These are phyloP conservation scores for Colletes latitarsis DNA, from an alignment of 1,140 invertebrate species.

Conservation along the genomic window DNA sequence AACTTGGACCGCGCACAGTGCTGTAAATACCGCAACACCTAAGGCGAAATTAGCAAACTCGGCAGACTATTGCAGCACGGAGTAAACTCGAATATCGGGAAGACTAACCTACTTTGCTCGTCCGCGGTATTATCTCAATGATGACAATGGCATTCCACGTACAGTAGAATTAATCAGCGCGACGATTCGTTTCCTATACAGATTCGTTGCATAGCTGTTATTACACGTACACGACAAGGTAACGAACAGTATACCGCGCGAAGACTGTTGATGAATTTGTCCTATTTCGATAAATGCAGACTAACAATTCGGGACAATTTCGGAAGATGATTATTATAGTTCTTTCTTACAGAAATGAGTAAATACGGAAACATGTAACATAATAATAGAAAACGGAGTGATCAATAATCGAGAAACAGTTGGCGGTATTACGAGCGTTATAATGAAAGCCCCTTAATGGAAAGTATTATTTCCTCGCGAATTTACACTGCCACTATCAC, in stretches of 20 bases:
- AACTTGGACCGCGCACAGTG: constrained; percentile 19
- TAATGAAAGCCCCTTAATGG: no score
- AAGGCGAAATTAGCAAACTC: constrained; percentile 29
- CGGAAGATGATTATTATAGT: no score
- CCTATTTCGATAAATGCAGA: neutral
- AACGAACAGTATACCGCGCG: no score
- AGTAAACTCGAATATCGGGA: neutral
- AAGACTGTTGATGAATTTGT: neutral
- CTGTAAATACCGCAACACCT: constrained; percentile 45
- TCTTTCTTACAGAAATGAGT: no score
- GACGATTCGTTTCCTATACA: no score
- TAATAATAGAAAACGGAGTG: neutral
- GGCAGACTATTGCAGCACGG: neutral
- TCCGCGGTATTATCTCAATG: constrained; percentile 1
- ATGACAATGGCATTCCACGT: neutral
- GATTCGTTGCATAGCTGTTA: no score
- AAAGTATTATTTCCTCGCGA: neutral
- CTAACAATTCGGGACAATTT: no score
- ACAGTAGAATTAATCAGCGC: no score
- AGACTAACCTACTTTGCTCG: neutral
- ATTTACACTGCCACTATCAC: constrained; percentile 4
- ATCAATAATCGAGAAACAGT: neutral
- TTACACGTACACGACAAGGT: no score
- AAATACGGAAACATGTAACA: no score
- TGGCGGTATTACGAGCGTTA: neutral